Conservation (phyloP, 2,113 vertebrate species). For the Crotalus tigris region DNA sequence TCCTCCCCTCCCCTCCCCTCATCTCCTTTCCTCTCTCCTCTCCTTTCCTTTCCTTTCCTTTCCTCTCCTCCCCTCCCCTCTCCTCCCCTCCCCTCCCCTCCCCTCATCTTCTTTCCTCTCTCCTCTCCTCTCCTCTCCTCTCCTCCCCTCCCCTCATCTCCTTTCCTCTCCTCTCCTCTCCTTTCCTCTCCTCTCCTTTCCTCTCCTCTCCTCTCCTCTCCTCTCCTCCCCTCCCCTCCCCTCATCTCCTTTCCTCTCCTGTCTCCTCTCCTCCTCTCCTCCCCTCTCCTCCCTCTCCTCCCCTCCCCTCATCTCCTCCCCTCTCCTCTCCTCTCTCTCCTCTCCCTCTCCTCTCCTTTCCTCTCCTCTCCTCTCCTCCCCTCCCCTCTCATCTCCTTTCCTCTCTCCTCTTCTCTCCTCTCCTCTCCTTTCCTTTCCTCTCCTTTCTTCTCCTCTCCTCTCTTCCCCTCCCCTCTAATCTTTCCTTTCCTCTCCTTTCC, state of each 20-base stretch:
- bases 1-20: background rate
- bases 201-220: too few species aligned
- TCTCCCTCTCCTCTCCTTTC: too few species aligned
- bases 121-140: too few species aligned
- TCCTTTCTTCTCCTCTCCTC: background rate
- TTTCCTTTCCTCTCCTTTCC: background rate
- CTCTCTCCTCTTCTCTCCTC: too few species aligned
- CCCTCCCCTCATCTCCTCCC: background rate
- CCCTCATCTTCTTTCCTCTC: too few species aligned
- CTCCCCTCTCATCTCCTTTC: too few species aligned
- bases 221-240: too few species aligned
- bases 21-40: background rate
- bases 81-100: too few species aligned
- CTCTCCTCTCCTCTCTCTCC: background rate
- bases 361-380: too few species aligned
- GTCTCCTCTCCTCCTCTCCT: background rate
- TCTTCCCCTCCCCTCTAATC: background rate
- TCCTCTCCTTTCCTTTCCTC: background rate
- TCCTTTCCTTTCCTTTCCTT: too few species aligned
- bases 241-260: too few species aligned
- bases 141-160: too few species aligned
- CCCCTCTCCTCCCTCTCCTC: background rate
- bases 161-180: background rate
- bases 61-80: fast-evolving
- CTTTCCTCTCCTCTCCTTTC: fast-evolving